Evolutionary conservation across 2,797 vertebrate species (phyloP), one percentile per base, ranked within the genome.

Genomic region (Eulemur coronatus): DNA sequence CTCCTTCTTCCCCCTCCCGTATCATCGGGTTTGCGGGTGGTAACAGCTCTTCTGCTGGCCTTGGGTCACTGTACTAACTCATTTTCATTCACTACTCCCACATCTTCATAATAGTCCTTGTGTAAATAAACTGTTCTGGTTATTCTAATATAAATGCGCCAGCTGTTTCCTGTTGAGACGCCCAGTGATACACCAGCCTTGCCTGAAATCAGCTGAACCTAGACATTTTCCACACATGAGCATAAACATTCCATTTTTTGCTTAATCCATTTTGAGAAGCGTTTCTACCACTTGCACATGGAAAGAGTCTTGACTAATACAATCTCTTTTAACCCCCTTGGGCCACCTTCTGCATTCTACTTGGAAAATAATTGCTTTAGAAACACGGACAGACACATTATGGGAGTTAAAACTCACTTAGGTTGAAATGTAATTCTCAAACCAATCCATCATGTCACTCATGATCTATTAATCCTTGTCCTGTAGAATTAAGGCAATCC

Each of bases 401-500:
- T 75, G 89, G 96, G 94, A 97, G 96, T 97, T 97, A 92, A 98
- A 97, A 95, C 95, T 98, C 93, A 97, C 97, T 97, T 96, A 94
- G 94, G 97, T 98, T 97, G 97, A 96, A 97, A 97, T 97, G 91
- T 97, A 98, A 98, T 98, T 98, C 97, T 97, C 95, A 98, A 98
- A 97, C 97, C 97, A 98, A 98, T 98, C 98, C 97, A 98, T 98
- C 52, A 95, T 97, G 98, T 98, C 98, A 98, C 92, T 94, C 55
- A 7, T 98, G 98, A 98, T 98, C 98, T 98, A 97, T 98, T 98
- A 98, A 98, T 97, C 88, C 89, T 94, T 98, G 97, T 98, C 98
- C 98, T 98, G 96, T 98, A 98, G 98, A 98, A 98, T 98, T 98
- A 98, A 97, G 98, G 97, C 94, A 95, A 98, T 91, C 89, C 94